Conservation (phyloP, 2,888 invertebrate genomes). For the Pyrrhia umbra region DNA sequence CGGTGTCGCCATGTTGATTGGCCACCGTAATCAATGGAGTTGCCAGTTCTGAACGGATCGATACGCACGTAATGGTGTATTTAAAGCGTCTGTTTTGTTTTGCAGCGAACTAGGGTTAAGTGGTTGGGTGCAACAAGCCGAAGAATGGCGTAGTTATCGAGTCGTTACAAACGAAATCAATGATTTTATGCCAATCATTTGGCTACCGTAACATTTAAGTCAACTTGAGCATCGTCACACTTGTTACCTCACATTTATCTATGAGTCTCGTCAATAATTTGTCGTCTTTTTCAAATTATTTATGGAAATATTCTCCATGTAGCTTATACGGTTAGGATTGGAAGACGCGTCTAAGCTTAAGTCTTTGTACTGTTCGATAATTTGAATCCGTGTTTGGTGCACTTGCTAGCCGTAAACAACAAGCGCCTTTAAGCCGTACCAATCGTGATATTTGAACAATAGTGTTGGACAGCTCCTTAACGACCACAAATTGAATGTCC, state of each 20-base stretch:
- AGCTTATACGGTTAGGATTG: not conserved
- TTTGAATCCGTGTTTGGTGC: slow-evolving; percentile 1
- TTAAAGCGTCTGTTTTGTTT: slow-evolving; percentile 61
- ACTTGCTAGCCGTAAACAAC: slow-evolving; percentile 36
- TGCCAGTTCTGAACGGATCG: slow-evolving; percentile 63
- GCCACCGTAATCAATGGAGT: slow-evolving; percentile 62
- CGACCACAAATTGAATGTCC: slow-evolving; percentile 82
- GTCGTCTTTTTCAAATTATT: not conserved
- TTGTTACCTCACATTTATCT: slow-evolving; percentile 4
- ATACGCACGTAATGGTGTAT: slow-evolving; percentile 72
- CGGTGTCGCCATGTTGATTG: slow-evolving; percentile 68
- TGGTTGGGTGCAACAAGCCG: slow-evolving; percentile 54
- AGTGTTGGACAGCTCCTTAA: slow-evolving; percentile 72
- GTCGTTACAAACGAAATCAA: slow-evolving; percentile 34
- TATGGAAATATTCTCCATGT: too few species aligned
- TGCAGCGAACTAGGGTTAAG: slow-evolving; percentile 53
- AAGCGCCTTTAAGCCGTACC: slow-evolving; percentile 4
- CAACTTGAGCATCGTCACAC: slow-evolving; percentile 11
- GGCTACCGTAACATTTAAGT: slow-evolving; percentile 9
- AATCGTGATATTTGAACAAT: slow-evolving; percentile 76
- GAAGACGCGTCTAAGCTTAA: not conserved
- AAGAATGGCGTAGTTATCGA: slow-evolving; percentile 26
- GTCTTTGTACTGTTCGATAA: not conserved
- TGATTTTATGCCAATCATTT: slow-evolving; percentile 29
- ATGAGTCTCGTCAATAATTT: too few species aligned